Evolutionary conservation across 2,113 vertebrate species (phyloP), one percentile per base, ranked within the genome.

Genomic region (Pogona vitticeps): DNA sequence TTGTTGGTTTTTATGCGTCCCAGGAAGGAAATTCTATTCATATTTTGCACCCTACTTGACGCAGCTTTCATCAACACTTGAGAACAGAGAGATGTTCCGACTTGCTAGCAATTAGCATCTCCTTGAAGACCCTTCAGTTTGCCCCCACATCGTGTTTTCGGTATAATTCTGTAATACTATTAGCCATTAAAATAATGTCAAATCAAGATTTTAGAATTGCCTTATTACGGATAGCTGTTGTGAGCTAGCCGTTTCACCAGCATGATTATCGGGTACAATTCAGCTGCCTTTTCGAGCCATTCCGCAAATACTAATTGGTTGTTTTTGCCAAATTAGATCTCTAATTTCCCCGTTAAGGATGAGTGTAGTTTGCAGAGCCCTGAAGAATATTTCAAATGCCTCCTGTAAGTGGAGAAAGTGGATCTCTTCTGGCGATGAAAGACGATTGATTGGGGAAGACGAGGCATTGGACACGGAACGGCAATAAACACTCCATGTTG

Each of bases 301-400:
- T 38, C 70, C 18, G 5, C 13, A 72, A 38, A 38, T 36, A 89
- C 77, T 86, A 71, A 26, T 15, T 86, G 67, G 28, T 61, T 83
- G n/a, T 82, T 77, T 80, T 58, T 82, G 89, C 87, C 42, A 75
- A 31, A 26, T 65, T 38, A 61, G 56, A 1, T 28, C 58, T 0
- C 0, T 87, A 76, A 70, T 83, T 84, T 82, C 61, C 61, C 31
- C 78, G 15, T 67, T 59, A 0, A 58, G 82, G 63, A 83, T 65
- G 31, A 72, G 58, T 58, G 9, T 6, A 38, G 33, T 28, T 77
- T 90, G 88, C 17, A 86, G 23, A 67, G 46, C 77, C 85, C 87
- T 81, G 65, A 80, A 85, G n/a, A 86, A 63, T 78, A 87, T 88
- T 72, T 7, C 10, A 89, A 67, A 80, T 28, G 0, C 3, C 36